Evolutionary conservation across 2,888 invertebrate species (phyloP), one percentile per base, ranked within the genome.

Genomic region (Agrenia bidenticulata): DNA sequence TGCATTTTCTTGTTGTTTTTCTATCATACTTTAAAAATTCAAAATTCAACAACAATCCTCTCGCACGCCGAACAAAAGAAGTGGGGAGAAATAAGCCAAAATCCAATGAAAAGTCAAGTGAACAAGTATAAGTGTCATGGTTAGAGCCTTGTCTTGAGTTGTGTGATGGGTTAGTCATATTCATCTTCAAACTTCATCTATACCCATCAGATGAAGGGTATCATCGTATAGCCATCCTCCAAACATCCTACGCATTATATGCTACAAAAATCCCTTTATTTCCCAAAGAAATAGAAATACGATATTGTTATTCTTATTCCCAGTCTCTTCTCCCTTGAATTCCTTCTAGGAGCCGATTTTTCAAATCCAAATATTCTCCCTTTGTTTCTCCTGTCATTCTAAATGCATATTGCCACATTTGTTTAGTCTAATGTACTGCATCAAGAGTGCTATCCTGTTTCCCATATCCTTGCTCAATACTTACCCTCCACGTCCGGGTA

Each of bases 361-460:
- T 45, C 45, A 45, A 45, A 45, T 45, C 45, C 45, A 5, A 45
- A 32, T 4, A 32, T n/a, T 45, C 15, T 19, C 45, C 45, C 19
- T 45, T 45, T 45, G 45, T 45, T 45, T 45, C 45, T 17, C 19
- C 45, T 45, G 45, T 45, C 45, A 45, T 45, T 45, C n/a, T 45
- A 45, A 45, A 45, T 45, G 45, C 45, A 45, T 45, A 45, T 45
- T 15, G 45, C 45, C 45, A 45, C 45, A 45, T 45, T 45, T 45
- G 45, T 45, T 45, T 45, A 45, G 45, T 17, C 45, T 45, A 45
- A 45, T 45, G 45, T 45, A 17, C 4, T 45, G 45, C 15, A 19
- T 15, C 15, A 39, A 19, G 15, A 45, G 5, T 11, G 45, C 32
- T 32, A n/a, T n/a, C n/a, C 45, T 45, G n/a, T 45, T 45, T 45